Evolutionary conservation across 2,888 invertebrate genomes (phyloP).

Genomic region (Philereme vetulata): DNA sequence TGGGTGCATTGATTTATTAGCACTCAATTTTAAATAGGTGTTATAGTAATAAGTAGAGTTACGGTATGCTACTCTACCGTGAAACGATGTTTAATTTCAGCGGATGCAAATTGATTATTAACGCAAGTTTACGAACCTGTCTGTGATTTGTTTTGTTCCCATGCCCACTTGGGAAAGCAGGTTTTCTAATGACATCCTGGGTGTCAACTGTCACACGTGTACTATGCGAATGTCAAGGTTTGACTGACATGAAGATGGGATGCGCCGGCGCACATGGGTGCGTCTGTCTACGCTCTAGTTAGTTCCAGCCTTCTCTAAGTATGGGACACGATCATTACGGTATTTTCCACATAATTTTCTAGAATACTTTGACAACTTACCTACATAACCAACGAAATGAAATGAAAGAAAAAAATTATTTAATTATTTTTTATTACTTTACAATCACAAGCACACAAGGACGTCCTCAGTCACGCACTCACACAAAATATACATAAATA

Average conservation of each 20-base stretch:
- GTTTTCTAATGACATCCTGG: conserved; percentile 65
- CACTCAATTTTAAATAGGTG: too few relatives aligned
- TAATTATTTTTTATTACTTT: conserved; percentile 65
- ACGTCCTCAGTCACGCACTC: conserved; percentile 80
- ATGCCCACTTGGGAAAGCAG: conserved; percentile 67
- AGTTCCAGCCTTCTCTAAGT: conserved; percentile 30
- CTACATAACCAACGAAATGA: conserved; percentile 6
- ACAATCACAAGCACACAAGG: conserved; percentile 81
- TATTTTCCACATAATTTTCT: conserved; percentile 44
- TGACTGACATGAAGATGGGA: conserved; percentile 56
- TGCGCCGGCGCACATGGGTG: conserved; percentile 48
- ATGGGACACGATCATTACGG: conserved; percentile 59
- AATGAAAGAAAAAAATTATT: conserved; percentile 38
- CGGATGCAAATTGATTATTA: not conserved
- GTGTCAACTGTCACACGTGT: conserved; percentile 46
- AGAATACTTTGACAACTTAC: conserved; percentile 6
- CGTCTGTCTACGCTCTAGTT: conserved; percentile 65
- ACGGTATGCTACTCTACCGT: not conserved
- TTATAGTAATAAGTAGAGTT: too few relatives aligned
- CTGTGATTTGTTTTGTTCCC: conserved; percentile 63
- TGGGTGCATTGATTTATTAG: too few relatives aligned
- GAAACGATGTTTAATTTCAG: not conserved
- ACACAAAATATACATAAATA: conserved; percentile 75
- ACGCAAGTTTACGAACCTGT: conserved; percentile 58
- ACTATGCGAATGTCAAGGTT: conserved; percentile 64